Evolutionary conservation across 2,113 vertebrate species (phyloP), one percentile per base, ranked within the genome.

Genomic region (Cryptoleucopteryx plumbea): DNA sequence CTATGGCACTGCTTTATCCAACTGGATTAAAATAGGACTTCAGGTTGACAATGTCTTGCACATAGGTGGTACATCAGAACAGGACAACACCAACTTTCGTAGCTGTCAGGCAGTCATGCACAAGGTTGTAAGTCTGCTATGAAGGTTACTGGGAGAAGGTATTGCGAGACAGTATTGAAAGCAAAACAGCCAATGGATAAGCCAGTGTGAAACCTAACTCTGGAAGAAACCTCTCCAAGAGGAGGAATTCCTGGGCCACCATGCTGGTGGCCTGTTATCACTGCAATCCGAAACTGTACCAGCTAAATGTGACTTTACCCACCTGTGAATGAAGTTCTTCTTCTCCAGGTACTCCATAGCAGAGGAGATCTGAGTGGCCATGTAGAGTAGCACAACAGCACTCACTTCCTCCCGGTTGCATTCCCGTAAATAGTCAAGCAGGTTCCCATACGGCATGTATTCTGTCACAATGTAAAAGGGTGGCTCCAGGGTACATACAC

Each of bases 321-420:
- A 99, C 99, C 99, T 99, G 93, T 99, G 99, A 93, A 99, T 99
- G 95, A 99, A 99, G 94, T 99, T 99, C 97, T 99, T 99, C 97
- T 99, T 99, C 97, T 99, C 99, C 91, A 99, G 96, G 92, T 99
- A 99, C 85, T 99, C 99, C 99, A 99, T 99, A 52, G 99, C 99
- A 47, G 99, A 99, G 50, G 99, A 99, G 98, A 99, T 99, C 98
- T 99, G 99, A 2, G 99, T 99, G 90, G 99, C 99, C 99, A 99
- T 99, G 97, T 99, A 99, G 12, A 99, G 99, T 81, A 99, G 97
- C 61, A 99, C 99, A 10, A 99, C 99, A 2, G 99, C 99, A 1
- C 99, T 99, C 96, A 99, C 99, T 95, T 99, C 99, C 70, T 99
- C 99, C 2, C 99, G 98, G 96, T 98, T 99, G 98, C 99, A 99